Conservation (phyloP, 1,140 invertebrate species). For the Drosophila neocordata region DNA sequence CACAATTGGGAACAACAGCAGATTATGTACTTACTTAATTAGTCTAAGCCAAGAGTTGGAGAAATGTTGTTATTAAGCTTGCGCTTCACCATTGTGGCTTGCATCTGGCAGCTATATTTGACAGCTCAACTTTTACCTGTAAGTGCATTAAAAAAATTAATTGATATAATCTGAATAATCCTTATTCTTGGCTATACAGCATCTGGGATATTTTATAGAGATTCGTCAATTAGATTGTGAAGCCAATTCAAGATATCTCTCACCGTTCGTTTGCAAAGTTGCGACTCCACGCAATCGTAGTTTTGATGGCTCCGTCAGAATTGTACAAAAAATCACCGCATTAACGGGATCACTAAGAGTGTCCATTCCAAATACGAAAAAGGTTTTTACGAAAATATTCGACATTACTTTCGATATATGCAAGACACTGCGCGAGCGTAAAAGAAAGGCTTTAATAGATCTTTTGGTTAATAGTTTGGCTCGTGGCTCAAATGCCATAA, state of each 20-base stretch:
- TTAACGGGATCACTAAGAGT: conserved; percentile 35
- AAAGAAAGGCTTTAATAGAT: conserved; percentile 40
- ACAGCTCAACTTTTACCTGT: conserved; percentile 32
- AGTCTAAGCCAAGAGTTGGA: conserved; percentile 19
- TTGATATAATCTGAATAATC: not conserved
- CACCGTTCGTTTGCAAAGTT: conserved; percentile 23
- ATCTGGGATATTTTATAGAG: conserved; percentile 55
- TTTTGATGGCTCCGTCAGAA: conserved; percentile 21
- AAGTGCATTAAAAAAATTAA: not conserved
- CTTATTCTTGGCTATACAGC: not conserved
- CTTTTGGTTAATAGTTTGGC: conserved; percentile 41
- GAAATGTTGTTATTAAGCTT: conserved; percentile 26
- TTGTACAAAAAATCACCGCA: conserved; percentile 15
- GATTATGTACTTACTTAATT: conserved; percentile 10
- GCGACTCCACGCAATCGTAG: conserved; percentile 36
- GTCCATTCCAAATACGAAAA: conserved; percentile 55
- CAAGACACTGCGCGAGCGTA: conserved; percentile 49
- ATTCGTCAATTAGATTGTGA: conserved; percentile 45
- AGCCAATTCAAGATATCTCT: conserved; percentile 42
- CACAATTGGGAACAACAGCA: not conserved
- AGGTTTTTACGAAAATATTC: conserved; percentile 45
- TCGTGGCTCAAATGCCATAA: conserved; percentile 8
- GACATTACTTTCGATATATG: conserved; percentile 59
- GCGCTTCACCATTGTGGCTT: not conserved
- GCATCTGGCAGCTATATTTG: conserved; percentile 20